Conservation (phyloP, 2,113 vertebrate species). For the Lichenostomus cassidix region DNA sequence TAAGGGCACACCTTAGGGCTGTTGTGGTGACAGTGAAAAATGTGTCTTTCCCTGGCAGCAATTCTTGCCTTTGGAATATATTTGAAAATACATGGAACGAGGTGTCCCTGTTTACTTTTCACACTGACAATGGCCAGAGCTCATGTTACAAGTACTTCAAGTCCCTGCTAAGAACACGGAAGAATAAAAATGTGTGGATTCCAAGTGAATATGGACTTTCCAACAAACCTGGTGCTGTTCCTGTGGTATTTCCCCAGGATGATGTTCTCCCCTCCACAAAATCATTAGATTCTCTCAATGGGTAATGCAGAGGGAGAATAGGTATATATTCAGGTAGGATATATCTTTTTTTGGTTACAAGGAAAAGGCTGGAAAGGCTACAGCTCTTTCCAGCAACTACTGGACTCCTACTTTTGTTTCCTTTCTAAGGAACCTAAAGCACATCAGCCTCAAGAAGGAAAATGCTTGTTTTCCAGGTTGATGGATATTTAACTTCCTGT, state of each 20-base stretch:
- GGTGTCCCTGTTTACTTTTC: background rate
- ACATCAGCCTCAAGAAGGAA: background rate
- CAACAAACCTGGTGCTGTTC: background rate
- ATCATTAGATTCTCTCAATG: background rate
- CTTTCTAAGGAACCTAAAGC: background rate
- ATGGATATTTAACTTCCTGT: background rate
- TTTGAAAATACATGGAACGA: background rate
- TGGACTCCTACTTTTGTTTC: background rate
- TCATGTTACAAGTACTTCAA: background rate
- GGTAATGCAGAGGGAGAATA: background rate
- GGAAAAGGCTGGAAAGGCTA: too few species aligned
- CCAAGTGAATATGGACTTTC: background rate
- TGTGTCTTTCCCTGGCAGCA: background rate
- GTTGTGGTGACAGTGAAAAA: background rate
- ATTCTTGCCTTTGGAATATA: background rate
- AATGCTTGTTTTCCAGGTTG: background rate
- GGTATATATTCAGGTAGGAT: background rate
- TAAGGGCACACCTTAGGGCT: background rate
- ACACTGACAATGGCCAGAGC: background rate
- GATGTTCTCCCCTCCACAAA: background rate
- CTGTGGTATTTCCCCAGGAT: rapidly evolving
- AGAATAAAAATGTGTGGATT: background rate
- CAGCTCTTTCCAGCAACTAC: rapidly evolving
- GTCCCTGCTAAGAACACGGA: background rate
- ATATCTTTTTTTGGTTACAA: background rate